Conservation (phyloP, 1,140 invertebrate genomes). For the Coenobita brevimanus region DNA sequence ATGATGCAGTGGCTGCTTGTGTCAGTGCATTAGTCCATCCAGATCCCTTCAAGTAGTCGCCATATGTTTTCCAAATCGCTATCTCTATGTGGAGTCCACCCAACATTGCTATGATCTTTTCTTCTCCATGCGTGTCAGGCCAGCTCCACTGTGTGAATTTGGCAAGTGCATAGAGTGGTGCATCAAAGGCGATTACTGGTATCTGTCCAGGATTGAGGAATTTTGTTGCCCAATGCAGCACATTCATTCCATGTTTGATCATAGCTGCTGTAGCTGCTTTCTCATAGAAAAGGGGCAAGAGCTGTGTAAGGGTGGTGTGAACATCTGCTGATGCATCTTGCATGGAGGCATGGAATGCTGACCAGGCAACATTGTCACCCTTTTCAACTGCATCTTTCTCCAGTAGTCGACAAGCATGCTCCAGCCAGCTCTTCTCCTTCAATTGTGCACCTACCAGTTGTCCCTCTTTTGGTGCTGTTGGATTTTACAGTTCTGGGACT, state of each 20-base stretch:
- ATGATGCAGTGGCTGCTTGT: slow-evolving; percentile 21
- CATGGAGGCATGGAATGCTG: slow-evolving; percentile 4
- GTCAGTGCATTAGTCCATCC: slow-evolving; percentile 37
- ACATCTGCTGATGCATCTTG: background rate
- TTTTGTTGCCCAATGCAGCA: background rate
- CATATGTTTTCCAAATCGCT: slow-evolving; percentile 9
- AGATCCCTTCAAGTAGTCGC: slow-evolving; percentile 14
- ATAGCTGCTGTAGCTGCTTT: slow-evolving; percentile 9
- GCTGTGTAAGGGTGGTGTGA: background rate
- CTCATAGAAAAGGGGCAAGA: slow-evolving; percentile 17
- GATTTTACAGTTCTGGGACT: background rate
- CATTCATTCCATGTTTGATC: slow-evolving; percentile 27
- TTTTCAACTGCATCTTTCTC: slow-evolving; percentile 6
- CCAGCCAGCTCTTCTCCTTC: slow-evolving; percentile 1
- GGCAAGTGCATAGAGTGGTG: background rate
- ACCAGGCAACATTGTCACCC: slow-evolving; percentile 26
- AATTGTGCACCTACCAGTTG: too few relatives aligned
- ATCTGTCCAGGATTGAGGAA: slow-evolving; percentile 18
- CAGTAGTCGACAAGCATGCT: background rate
- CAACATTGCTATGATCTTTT: background rate
- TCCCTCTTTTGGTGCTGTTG: background rate
- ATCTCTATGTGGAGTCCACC: slow-evolving; percentile 30
- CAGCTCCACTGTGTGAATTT: slow-evolving; percentile 7
- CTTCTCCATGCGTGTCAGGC: slow-evolving; percentile 13
- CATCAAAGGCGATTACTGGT: background rate